Evolutionary conservation across 1,140 invertebrate species (phyloP).

Genomic region (Tetranychus urticae): DNA sequence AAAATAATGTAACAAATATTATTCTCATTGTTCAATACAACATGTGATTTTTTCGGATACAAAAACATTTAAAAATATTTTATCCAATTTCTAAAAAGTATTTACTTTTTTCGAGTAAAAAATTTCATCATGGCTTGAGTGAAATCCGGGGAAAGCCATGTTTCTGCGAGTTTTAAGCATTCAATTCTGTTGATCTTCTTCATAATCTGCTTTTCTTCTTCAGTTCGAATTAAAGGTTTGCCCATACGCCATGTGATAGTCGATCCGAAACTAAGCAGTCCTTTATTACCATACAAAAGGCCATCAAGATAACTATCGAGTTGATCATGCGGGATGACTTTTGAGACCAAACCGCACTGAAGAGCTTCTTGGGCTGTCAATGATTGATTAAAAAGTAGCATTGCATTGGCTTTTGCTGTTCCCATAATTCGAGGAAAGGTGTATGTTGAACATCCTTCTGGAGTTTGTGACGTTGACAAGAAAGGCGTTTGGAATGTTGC

Average conservation of each 20-base stretch:
- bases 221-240: conserved; percentile 6
- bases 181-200: conserved; percentile 29
- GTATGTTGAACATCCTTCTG: conserved; percentile 60
- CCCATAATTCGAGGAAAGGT: conserved; percentile 63
- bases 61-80: background rate
- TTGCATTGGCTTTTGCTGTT: conserved; percentile 38
- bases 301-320: conserved; percentile 20
- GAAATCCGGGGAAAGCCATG: conserved; percentile 36
- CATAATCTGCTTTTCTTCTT: conserved; percentile 17
- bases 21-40: background rate
- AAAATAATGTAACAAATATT: too few relatives aligned
- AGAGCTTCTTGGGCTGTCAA: conserved; percentile 45
- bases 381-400: conserved; percentile 54
- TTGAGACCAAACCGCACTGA: conserved; percentile 35
- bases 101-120: conserved; percentile 14
- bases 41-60: background rate
- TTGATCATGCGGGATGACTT: conserved; percentile 30
- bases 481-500: conserved; percentile 72
- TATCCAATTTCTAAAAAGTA: background rate
- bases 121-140: conserved; percentile 28
- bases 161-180: conserved; percentile 27
- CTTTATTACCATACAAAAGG: conserved; percentile 3
- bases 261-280: conserved; percentile 5
- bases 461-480: conserved; percentile 42
- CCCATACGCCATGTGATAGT: background rate